These are phyloP conservation scores for Ambastaia sidthimunki DNA, from an alignment of 2,797 vertebrate species.

Conservation along the genomic window DNA sequence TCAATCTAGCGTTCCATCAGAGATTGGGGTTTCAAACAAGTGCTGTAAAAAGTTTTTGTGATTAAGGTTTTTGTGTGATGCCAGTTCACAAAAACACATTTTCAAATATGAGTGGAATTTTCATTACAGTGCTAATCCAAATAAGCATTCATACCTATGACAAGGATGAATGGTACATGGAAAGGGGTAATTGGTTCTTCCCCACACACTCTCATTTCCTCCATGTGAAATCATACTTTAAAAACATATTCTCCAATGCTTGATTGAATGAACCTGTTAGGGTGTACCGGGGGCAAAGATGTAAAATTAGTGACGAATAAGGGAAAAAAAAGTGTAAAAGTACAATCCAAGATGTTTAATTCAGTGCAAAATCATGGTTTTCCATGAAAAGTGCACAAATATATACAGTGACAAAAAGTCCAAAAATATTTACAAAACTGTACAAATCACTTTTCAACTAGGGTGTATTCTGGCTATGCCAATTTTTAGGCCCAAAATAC, in stretches of 20 bases:
- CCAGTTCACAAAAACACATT: neutral
- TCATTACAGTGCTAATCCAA: constrained; percentile 71
- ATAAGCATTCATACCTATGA: constrained; percentile 69
- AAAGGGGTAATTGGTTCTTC: neutral
- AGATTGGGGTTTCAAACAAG: neutral
- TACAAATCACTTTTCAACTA: no score
- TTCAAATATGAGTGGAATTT: constrained; percentile 71
- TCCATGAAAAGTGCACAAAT: no score
- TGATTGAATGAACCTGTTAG: constrained; percentile 3
- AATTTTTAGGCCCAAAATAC: no score
- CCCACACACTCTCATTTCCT: neutral
- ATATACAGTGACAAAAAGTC: no score
- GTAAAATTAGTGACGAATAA: no score
- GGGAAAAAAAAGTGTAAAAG: no score
- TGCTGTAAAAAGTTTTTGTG: neutral
- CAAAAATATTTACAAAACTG: no score
- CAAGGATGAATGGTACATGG: constrained; percentile 66
- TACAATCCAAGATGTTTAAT: no score
- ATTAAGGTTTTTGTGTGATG: neutral
- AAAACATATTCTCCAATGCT: neutral
- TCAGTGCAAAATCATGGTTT: no score
- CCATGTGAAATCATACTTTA: constrained; percentile 5
- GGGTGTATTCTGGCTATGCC: no score
- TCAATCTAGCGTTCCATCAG: neutral
- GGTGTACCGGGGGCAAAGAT: no score